phyloP scores from a whole-genome alignment of 2,113 vertebrate genomes.

The Percopsis transmontana region DNA sequence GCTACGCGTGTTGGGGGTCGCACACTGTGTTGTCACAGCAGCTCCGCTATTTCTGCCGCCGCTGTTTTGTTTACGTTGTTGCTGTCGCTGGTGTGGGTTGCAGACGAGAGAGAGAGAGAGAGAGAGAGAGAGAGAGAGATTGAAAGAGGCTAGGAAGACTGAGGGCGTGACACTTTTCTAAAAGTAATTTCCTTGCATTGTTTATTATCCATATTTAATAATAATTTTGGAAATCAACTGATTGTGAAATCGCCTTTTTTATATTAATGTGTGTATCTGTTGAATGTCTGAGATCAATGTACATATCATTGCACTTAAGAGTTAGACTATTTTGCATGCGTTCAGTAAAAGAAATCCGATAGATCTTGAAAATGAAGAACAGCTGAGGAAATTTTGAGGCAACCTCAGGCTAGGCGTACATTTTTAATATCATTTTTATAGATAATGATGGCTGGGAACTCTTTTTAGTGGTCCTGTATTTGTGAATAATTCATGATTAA shows the following conservation, averaged over 20 bases:
- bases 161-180: background rate
- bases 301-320: constrained; percentile 35
- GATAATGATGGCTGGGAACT: constrained; percentile 67
- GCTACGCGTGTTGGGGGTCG: no score
- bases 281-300: constrained; percentile 19
- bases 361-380: constrained; percentile 34
- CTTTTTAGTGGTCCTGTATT: constrained; percentile 54
- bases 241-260: no score
- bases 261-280: constrained; percentile 17
- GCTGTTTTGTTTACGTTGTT: no score
- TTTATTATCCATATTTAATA: constrained; percentile 30
- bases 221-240: constrained; percentile 16
- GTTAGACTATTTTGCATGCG: constrained; percentile 32
- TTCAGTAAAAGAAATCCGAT: constrained; percentile 30
- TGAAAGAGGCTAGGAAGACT: background rate
- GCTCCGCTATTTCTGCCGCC: no score
- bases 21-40: background rate
- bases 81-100: background rate
- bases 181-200: constrained; percentile 13
- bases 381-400: constrained; percentile 54
- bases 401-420: constrained; percentile 65
- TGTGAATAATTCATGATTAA: constrained; percentile 79
- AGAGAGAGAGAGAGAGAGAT: background rate
- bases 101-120: background rate
- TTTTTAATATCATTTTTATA: constrained; percentile 76